These are phyloP conservation scores for Agrilus planipennis DNA, from an alignment of 1,140 invertebrate species.

Conservation along the genomic window DNA sequence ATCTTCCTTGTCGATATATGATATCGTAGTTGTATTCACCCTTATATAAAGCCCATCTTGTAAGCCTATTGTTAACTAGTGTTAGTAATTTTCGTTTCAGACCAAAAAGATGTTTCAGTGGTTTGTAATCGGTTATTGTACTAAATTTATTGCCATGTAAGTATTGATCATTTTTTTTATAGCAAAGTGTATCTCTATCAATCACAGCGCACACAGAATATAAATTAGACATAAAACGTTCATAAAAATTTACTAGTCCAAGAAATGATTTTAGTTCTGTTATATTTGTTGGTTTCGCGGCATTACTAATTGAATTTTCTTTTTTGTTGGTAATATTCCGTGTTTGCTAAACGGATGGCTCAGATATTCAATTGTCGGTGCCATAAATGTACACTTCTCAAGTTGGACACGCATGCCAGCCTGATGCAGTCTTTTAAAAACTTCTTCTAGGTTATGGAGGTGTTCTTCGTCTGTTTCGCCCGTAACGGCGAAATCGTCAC, in stretches of 20 bases:
- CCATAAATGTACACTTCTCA: too few species aligned
- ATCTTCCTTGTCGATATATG: background rate
- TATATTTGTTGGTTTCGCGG: too few species aligned
- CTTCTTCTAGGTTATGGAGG: too few species aligned
- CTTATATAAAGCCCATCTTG: background rate
- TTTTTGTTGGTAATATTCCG: too few species aligned
- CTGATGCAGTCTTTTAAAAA: too few species aligned
- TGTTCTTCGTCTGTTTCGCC: too few species aligned
- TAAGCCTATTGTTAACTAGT: too few species aligned
- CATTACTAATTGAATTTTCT: too few species aligned
- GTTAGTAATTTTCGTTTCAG: background rate
- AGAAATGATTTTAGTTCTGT: constrained; percentile 5
- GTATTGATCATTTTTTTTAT: background rate
- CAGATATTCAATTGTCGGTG: too few species aligned
- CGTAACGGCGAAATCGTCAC: too few species aligned
- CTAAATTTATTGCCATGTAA: background rate
- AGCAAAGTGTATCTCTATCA: background rate
- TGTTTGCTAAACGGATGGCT: too few species aligned
- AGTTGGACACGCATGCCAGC: too few species aligned
- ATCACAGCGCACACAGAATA: background rate
- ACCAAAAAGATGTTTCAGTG: background rate
- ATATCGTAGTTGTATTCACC: background rate
- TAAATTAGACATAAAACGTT: background rate
- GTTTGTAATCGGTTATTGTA: background rate
- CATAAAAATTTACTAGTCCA: constrained; percentile 2